Evolutionary conservation across 1,140 invertebrate genomes (phyloP).

Genomic region (Coenobita brevimanus): DNA sequence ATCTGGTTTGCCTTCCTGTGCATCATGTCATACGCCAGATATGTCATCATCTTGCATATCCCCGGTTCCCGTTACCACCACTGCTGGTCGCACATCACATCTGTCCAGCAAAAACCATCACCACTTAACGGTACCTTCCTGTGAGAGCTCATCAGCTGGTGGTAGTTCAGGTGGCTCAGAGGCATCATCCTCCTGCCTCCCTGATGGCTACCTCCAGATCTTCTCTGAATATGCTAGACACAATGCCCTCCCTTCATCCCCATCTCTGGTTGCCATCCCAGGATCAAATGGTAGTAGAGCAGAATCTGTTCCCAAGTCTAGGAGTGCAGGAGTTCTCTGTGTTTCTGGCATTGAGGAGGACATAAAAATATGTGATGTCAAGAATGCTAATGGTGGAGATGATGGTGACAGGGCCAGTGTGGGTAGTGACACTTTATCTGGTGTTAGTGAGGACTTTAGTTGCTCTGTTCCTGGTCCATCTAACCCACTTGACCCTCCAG

Average conservation of each 20-base stretch:
- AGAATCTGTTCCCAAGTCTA: slow-evolving; percentile 40
- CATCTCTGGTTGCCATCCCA: slow-evolving; percentile 8
- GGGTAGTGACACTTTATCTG: slow-evolving; percentile 68
- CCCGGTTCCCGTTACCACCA: too few relatives aligned
- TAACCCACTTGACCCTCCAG: background rate
- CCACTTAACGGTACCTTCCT: slow-evolving; percentile 24
- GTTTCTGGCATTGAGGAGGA: background rate
- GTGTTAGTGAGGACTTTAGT: slow-evolving; percentile 69
- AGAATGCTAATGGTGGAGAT: too few relatives aligned
- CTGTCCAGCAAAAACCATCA: background rate
- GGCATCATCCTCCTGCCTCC: slow-evolving; percentile 27
- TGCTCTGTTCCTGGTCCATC: slow-evolving; percentile 55
- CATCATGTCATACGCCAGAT: too few relatives aligned
- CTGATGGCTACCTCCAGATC: slow-evolving; percentile 42
- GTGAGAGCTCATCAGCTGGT: background rate
- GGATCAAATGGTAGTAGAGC: background rate
- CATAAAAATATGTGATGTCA: background rate
- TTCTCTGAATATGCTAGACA: slow-evolving; percentile 52
- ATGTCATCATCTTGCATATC: too few relatives aligned
- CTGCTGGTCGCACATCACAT: too few relatives aligned
- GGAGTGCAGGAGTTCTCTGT: slow-evolving; percentile 32
- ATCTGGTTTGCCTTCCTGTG: too few relatives aligned
- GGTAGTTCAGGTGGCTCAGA: slow-evolving; percentile 39
- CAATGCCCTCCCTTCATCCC: slow-evolving; percentile 37
- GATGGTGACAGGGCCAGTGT: slow-evolving; percentile 59